These are phyloP conservation scores for Brachionus sp. DNA, from an alignment of 1,140 invertebrate genomes.

Conservation along the genomic window DNA sequence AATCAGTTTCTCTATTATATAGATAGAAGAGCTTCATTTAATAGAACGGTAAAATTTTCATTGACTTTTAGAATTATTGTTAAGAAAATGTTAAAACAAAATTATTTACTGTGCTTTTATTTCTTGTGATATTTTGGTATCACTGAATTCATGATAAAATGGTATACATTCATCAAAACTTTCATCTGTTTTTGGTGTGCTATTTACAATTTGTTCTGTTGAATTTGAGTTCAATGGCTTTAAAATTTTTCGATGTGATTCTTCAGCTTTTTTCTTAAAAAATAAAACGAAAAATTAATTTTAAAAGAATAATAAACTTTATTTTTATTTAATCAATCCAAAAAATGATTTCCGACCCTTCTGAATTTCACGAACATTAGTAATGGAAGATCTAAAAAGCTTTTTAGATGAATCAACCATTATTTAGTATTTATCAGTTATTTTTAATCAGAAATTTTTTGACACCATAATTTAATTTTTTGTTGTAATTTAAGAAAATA, in stretches of 20 bases:
- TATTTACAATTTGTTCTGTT: slow-evolving; percentile 7
- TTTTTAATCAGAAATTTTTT: too few relatives aligned
- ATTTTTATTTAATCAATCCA: too few relatives aligned
- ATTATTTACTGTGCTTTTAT: slow-evolving; percentile 24
- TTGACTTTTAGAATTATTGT: background rate
- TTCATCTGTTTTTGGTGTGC: background rate
- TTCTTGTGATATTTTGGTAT: slow-evolving; percentile 28
- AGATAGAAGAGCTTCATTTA: too few relatives aligned
- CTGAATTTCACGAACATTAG: too few relatives aligned
- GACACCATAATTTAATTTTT: too few relatives aligned
- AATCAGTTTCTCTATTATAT: too few relatives aligned
- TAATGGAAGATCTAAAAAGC: too few relatives aligned
- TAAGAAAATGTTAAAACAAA: background rate
- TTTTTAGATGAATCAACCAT: too few relatives aligned
- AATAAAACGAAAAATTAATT: background rate
- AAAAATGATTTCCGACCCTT: too few relatives aligned
- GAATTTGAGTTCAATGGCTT: slow-evolving; percentile 32
- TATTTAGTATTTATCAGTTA: too few relatives aligned
- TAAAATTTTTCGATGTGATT: slow-evolving; percentile 29
- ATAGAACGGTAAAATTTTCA: background rate
- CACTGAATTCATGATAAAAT: slow-evolving; percentile 38
- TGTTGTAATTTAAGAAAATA: too few relatives aligned
- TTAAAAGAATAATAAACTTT: too few relatives aligned
- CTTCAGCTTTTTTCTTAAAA: slow-evolving; percentile 39
- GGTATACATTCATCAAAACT: slow-evolving; percentile 15